These are phyloP conservation scores for Barbus barbus DNA, from an alignment of 2,113 vertebrate genomes.

Conservation along the genomic window DNA sequence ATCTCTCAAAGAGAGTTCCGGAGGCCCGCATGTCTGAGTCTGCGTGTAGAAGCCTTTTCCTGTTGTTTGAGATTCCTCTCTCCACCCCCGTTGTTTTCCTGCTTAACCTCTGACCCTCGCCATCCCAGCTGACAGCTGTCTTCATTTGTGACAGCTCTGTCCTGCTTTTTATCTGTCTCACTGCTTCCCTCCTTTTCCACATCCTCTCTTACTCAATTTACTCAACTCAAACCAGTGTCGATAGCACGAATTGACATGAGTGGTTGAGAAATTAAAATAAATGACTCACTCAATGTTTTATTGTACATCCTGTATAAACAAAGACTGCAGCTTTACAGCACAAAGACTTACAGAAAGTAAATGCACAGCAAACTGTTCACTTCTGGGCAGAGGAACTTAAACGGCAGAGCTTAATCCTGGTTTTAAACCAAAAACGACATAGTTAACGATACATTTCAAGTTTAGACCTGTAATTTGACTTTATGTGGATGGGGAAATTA, in stretches of 20 bases:
- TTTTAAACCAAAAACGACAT: slow-evolving; percentile 29
- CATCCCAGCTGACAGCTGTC: slow-evolving; percentile 80
- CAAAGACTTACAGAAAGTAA: not conserved
- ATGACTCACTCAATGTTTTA: not conserved
- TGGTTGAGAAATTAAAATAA: not conserved
- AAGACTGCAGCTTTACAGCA: not conserved
- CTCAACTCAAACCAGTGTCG: not conserved
- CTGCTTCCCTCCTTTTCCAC: slow-evolving; percentile 6
- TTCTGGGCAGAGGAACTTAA: not conserved
- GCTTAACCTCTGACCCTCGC: slow-evolving; percentile 69
- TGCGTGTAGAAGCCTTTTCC: slow-evolving; percentile 67
- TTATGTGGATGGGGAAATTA: slow-evolving; percentile 44
- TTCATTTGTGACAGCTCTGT: slow-evolving; percentile 62
- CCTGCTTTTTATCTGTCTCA: slow-evolving; percentile 29
- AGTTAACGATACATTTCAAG: slow-evolving; percentile 10
- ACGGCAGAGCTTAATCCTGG: too few relatives aligned
- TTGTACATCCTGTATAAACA: not conserved
- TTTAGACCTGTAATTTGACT: slow-evolving; percentile 44
- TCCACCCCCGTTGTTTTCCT: slow-evolving; percentile 72
- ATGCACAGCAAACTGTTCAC: not conserved
- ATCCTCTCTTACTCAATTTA: not conserved
- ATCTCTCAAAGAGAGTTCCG: slow-evolving; percentile 30
- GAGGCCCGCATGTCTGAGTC: slow-evolving; percentile 31
- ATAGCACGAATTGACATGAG: not conserved
- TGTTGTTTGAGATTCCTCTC: slow-evolving; percentile 78